These are phyloP conservation scores for Dasypolia templi DNA, from an alignment of 2,888 invertebrate species.

Conservation along the genomic window DNA sequence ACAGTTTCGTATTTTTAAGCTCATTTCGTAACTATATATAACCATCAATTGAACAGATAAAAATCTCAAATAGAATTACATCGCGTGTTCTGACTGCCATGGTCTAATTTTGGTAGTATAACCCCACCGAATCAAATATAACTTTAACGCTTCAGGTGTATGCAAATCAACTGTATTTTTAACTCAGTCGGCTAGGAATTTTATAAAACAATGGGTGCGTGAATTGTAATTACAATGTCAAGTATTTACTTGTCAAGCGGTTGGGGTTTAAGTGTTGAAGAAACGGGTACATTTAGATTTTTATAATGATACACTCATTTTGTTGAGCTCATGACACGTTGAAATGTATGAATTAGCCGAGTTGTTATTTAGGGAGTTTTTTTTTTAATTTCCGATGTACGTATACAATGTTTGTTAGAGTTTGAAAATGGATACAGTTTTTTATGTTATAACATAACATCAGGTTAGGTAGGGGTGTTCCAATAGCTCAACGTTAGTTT, in stretches of 20 bases:
- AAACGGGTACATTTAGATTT: constrained; percentile 67
- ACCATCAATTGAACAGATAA: constrained; percentile 88
- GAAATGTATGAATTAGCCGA: constrained; percentile 63
- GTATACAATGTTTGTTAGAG: constrained; percentile 2
- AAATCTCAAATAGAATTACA: constrained; percentile 83
- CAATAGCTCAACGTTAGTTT: background rate
- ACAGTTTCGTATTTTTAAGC: constrained; percentile 78
- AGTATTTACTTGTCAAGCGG: constrained; percentile 83
- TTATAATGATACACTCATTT: constrained; percentile 68
- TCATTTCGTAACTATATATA: constrained; percentile 85
- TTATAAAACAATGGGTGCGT: constrained; percentile 82
- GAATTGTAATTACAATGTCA: constrained; percentile 81
- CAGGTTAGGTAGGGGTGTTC: no score
- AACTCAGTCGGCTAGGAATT: constrained; percentile 58
- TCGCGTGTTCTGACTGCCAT: constrained; percentile 83
- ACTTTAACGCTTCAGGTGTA: constrained; percentile 42
- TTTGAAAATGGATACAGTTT: background rate
- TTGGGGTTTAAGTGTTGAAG: constrained; percentile 65
- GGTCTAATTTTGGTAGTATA: constrained; percentile 80
- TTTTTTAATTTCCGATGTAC: constrained; percentile 27
- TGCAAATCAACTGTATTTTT: constrained; percentile 55
- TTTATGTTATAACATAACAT: background rate
- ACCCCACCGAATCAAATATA: constrained; percentile 66
- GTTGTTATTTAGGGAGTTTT: constrained; percentile 48
- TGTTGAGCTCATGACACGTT: constrained; percentile 60